phyloP scores from a whole-genome alignment of 2,888 invertebrate genomes.

The Drosophila subsilvestris region DNA sequence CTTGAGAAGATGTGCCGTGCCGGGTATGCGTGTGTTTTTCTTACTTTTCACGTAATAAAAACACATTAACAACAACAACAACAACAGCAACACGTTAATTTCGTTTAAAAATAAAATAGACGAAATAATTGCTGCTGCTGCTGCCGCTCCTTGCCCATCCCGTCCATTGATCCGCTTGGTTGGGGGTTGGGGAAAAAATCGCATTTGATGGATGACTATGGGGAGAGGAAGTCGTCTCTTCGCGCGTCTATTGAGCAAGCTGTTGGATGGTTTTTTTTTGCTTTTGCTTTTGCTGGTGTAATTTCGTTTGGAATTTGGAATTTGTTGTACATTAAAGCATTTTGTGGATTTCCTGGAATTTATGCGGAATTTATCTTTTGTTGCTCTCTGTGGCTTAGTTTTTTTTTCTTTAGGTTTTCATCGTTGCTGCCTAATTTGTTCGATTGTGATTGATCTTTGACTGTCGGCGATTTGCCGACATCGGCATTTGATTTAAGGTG shows the following conservation, averaged over 20 bases:
- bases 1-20: slow-evolving; percentile 49
- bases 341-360: slow-evolving; percentile 77
- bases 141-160: slow-evolving; percentile 1
- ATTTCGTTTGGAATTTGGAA: slow-evolving; percentile 18
- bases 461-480: slow-evolving; percentile 50
- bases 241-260: slow-evolving; percentile 55
- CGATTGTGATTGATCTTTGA: slow-evolving; percentile 76
- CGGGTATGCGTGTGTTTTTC: slow-evolving; percentile 47
- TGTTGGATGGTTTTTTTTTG: slow-evolving; percentile 33
- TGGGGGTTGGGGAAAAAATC: slow-evolving; percentile 42
- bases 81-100: slow-evolving; percentile 59
- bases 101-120: slow-evolving; percentile 76
- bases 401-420: slow-evolving; percentile 14
- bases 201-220: slow-evolving; percentile 71
- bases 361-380: slow-evolving; percentile 62
- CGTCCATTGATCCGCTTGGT: neutral
- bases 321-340: slow-evolving; percentile 49
- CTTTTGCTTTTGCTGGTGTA: slow-evolving; percentile 30
- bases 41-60: slow-evolving; percentile 74
- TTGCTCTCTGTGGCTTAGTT: slow-evolving; percentile 29
- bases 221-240: slow-evolving; percentile 51
- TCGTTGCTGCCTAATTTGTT: slow-evolving; percentile 13
- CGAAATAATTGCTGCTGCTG: slow-evolving; percentile 72
- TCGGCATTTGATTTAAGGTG: slow-evolving; percentile 36
- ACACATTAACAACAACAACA: slow-evolving; percentile 70